A percentile compares a stretch with the other conserved stretches of the same genome.
phyloP scores from a whole-genome alignment of 1,140 invertebrate species.

The Luehdorfia chinensis region DNA sequence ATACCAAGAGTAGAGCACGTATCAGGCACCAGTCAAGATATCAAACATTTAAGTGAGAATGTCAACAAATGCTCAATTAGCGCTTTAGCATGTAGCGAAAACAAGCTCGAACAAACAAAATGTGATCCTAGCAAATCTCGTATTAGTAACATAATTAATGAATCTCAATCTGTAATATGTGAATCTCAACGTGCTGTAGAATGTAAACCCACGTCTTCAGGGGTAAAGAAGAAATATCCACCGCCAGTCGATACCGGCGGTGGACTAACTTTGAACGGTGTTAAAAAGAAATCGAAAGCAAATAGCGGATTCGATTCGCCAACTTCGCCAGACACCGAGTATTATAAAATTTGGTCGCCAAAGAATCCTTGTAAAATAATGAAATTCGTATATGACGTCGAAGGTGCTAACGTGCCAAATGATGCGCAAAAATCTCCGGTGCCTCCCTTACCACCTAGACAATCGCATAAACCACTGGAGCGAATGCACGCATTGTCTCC shows the following conservation, averaged over 20 bases:
- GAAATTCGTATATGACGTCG: conserved; percentile 76
- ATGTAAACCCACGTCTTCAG: conserved; percentile 61
- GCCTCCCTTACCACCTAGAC: conserved; percentile 69
- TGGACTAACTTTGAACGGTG: conserved; percentile 57
- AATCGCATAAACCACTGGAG: conserved; percentile 80
- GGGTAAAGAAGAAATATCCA: conserved; percentile 74
- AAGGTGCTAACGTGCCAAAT: conserved; percentile 71
- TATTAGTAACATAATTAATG: conserved; percentile 63
- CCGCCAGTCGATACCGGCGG: conserved; percentile 70
- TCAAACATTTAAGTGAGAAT: conserved; percentile 70
- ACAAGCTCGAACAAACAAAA: conserved; percentile 63
- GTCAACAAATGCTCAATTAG: conserved; percentile 78
- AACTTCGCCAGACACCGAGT: conserved; percentile 77
- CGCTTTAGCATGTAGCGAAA: conserved; percentile 67
- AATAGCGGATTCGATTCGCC: conserved; percentile 73
- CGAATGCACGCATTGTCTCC: conserved; percentile 79
- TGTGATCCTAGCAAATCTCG: conserved; percentile 73
- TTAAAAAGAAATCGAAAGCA: conserved; percentile 71
- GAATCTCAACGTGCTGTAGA: conserved; percentile 61
- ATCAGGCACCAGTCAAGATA: conserved; percentile 58
- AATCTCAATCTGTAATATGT: conserved; percentile 69
- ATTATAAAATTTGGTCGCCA: conserved; percentile 80
- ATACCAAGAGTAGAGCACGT: conserved; percentile 54
- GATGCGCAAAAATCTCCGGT: conserved; percentile 69
- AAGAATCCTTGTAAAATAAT: conserved; percentile 78